Base-by-base conservation (phyloP, 2,797 vertebrate species). In the Cossypha dichroa region DNA sequence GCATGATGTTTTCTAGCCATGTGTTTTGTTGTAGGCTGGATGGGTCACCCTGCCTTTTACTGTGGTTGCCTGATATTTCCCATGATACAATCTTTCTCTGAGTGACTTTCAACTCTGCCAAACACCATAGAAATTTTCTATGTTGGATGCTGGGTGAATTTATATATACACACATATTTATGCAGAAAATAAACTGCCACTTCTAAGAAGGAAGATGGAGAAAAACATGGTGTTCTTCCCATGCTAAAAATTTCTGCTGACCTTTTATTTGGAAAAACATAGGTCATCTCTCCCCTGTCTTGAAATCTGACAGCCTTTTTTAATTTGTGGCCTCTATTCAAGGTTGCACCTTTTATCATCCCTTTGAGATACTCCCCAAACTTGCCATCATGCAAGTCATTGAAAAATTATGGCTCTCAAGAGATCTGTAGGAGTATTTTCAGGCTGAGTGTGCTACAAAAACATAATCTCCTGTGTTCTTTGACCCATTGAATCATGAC, bases 221-320 rank as follows among this genome's bases (percentile, higher is more conserved):
- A 88, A 90, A 94, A 97, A 92, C 78, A 16, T 36, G 64, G 90
- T 96, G 95, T 96, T 96, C 94, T 96, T 94, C 92, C 95, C 95
- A 96, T 83, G 96, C 96, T 96, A 95, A 96, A 96, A 94, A 95
- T 85, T 92, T 94, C 94, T 69, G 68, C 19, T 94, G 94, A 91
- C 87, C 84, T 96, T 96, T 93, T 80, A 40, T 95, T 96, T 93
- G 95, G 94, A 95, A 96, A 95, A 94, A 96, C 72, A 94, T 94
- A 90, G 90, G 90, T 95, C 95, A 95, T 78, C 38, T 91, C 78
- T 93, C 72, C 68, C 31, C 54, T 60, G 6, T 95, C 81, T 87
- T 94, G 88, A 95, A 89, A 85, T 89, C 63, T 86, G 85, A 59
- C 73, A 88, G 88, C 29, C 36, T 90, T 89, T 93, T 67, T 66